A percentile compares a stretch with the other conserved stretches of the same genome.
phyloP scores from a whole-genome alignment of 2,797 vertebrate genomes.

The Cirrhinus mrigala region DNA sequence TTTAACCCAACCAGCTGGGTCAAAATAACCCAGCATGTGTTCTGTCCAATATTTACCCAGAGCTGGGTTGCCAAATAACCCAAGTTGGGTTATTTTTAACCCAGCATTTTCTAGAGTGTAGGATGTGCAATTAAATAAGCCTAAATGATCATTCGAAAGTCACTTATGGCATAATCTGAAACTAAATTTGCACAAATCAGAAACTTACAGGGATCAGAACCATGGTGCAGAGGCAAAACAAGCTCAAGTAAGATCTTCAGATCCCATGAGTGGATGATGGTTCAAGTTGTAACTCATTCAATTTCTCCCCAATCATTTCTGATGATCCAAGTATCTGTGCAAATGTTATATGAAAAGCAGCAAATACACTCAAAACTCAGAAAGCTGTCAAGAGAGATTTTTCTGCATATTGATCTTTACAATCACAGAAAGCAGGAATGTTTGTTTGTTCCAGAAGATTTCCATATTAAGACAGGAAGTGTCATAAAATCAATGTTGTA shows the following conservation, averaged over 20 bases:
- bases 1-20: no score
- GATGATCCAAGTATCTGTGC: not conserved
- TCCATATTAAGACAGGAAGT: slow-evolving; percentile 15
- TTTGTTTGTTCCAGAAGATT: not conserved
- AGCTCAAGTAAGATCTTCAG: not conserved
- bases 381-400: not conserved
- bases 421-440: not conserved
- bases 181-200: not conserved
- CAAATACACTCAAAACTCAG: not conserved
- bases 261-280: not conserved
- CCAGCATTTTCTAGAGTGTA: not conserved
- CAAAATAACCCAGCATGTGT: no score
- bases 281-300: not conserved
- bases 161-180: not conserved
- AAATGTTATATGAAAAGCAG: not conserved
- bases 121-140: not conserved
- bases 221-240: not conserved
- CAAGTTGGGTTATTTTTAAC: no score
- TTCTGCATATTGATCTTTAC: not conserved
- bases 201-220: not conserved
- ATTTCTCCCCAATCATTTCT: not conserved
- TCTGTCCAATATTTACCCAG: no score
- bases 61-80: no score
- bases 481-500: slow-evolving; percentile 51
- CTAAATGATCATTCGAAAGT: not conserved